A percentile compares a stretch with the other conserved stretches of the same genome.
Conservation (phyloP, 2,797 vertebrate species). For the Muraenolepis orangiensis region DNA sequence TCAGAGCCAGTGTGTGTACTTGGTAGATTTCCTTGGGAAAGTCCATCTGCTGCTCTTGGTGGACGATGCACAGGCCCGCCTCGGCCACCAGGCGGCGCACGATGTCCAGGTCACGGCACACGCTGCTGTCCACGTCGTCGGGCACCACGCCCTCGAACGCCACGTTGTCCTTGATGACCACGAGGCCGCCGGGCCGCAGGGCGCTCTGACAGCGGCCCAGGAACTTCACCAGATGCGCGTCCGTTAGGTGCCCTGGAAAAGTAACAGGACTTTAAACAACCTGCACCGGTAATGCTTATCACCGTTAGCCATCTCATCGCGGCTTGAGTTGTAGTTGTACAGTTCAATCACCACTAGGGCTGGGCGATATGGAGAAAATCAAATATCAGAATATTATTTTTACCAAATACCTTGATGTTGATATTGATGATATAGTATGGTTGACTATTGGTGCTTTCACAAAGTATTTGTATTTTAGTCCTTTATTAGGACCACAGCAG, state of each 20-base stretch:
- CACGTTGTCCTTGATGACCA: slow-evolving; percentile 97
- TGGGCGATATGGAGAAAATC: too few species aligned
- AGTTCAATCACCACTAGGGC: too few species aligned
- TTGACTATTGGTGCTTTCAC: too few species aligned
- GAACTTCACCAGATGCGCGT: slow-evolving; percentile 86
- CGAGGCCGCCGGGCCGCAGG: slow-evolving; percentile 82
- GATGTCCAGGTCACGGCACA: slow-evolving; percentile 85
- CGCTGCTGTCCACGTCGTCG: slow-evolving; percentile 95
- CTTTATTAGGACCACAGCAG: too few species aligned
- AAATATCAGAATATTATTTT: too few species aligned
- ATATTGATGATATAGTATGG: too few species aligned
- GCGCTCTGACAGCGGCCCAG: slow-evolving; percentile 81
- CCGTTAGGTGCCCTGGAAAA: slow-evolving; percentile 89
- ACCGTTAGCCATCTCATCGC: too few species aligned
- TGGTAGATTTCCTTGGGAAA: slow-evolving; percentile 96
- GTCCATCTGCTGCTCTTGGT: slow-evolving; percentile 86
- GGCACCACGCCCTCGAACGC: slow-evolving; percentile 89
- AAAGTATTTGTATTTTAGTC: too few species aligned
- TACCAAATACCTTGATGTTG: too few species aligned
- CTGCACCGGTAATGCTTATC: too few species aligned
- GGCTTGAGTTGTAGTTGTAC: too few species aligned
- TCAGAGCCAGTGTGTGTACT: slow-evolving; percentile 88
- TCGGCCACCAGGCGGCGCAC: slow-evolving; percentile 73
- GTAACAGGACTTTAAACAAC: too few species aligned
- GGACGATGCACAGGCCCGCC: slow-evolving; percentile 82